Evolutionary conservation across 2,113 vertebrate species (phyloP).

Genomic region (Phylloscopus whistleri): DNA sequence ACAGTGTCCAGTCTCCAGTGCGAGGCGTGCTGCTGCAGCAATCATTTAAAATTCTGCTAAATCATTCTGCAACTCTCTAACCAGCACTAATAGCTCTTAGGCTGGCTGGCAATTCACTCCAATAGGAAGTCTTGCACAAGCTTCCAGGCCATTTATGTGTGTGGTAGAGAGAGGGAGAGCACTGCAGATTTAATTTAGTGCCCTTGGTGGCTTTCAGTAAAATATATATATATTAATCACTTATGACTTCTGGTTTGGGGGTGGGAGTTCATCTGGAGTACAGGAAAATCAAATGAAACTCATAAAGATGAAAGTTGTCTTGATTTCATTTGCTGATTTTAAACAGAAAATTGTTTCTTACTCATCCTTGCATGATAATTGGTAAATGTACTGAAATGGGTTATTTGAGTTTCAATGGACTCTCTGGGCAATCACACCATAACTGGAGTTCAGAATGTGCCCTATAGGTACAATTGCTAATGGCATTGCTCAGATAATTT

Average conservation of each 20-base stretch:
- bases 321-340: slow-evolving; percentile 54
- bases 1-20: neutral
- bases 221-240: slow-evolving; percentile 35
- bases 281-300: slow-evolving; percentile 47
- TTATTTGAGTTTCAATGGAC: slow-evolving; percentile 47
- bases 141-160: slow-evolving; percentile 36
- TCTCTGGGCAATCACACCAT: slow-evolving; percentile 7
- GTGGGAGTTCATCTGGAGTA: slow-evolving; percentile 22
- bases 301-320: slow-evolving; percentile 54
- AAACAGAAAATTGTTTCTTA: slow-evolving; percentile 49
- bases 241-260: slow-evolving; percentile 21
- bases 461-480: slow-evolving; percentile 39
- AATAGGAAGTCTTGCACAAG: neutral
- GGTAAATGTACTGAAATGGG: slow-evolving; percentile 56
- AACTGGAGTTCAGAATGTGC: slow-evolving; percentile 43
- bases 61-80: slow-evolving; percentile 40
- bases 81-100: slow-evolving; percentile 51
- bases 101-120: slow-evolving; percentile 30
- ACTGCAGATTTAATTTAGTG: slow-evolving; percentile 48
- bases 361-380: slow-evolving; percentile 51
- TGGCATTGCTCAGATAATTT: slow-evolving; percentile 34
- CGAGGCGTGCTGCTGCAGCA: neutral
- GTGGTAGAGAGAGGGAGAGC: neutral
- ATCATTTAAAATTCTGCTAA: slow-evolving; percentile 55
- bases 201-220: slow-evolving; percentile 40